Evolutionary conservation across 1,140 invertebrate genomes (phyloP).

Genomic region (Acromyrmex charruanus): DNA sequence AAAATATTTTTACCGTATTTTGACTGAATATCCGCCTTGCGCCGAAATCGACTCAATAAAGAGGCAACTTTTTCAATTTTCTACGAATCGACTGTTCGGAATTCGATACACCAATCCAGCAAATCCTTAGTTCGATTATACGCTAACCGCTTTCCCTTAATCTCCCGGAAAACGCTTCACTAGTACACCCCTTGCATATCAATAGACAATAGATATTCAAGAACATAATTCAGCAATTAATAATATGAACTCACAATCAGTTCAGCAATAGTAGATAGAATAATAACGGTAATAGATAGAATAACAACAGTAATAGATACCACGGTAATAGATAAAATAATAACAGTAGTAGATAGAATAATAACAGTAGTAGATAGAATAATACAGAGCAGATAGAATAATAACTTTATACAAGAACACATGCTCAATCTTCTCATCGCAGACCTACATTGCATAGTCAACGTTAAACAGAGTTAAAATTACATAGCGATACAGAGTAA

Average conservation of each 20-base stretch:
- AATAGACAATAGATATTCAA: neutral
- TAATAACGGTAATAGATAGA: neutral
- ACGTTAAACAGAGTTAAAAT: slow-evolving; percentile 15
- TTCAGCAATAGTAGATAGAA: neutral
- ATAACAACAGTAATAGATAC: too few species aligned
- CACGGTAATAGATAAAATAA: too few species aligned
- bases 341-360: too few species aligned
- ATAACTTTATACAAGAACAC: neutral
- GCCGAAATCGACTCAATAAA: slow-evolving; percentile 53
- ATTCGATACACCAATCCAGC: slow-evolving; percentile 59
- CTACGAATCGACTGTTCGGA: slow-evolving; percentile 59
- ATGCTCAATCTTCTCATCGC: neutral
- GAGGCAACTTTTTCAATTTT: slow-evolving; percentile 70
- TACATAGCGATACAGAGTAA: neutral
- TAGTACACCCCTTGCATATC: neutral
- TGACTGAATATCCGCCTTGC: neutral
- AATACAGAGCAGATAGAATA: neutral
- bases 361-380: neutral
- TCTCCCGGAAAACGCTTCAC: neutral
- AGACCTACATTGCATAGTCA: neutral
- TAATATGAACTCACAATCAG: neutral
- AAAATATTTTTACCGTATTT: slow-evolving; percentile 65
- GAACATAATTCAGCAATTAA: neutral
- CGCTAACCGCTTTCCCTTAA: neutral
- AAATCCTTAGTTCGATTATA: slow-evolving; percentile 34